A percentile compares a stretch with the other conserved stretches of the same genome.
These are phyloP conservation scores for Callaeas wilsoni DNA, from an alignment of 2,113 vertebrate species.

Conservation along the genomic window DNA sequence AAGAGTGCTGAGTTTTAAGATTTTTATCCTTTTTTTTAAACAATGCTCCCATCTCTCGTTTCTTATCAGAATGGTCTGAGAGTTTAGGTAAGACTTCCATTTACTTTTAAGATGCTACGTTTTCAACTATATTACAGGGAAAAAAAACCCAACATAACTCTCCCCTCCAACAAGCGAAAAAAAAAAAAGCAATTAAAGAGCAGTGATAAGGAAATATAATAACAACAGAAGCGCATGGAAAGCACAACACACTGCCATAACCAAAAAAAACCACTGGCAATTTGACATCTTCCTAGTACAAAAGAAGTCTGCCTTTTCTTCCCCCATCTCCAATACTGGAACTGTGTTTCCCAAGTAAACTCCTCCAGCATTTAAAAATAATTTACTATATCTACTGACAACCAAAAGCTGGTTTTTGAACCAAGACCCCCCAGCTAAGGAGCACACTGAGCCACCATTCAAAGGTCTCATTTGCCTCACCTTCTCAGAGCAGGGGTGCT, in stretches of 20 bases:
- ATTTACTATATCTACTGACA: background rate
- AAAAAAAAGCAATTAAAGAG: background rate
- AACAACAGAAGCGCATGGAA: background rate
- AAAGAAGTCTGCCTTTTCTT: background rate
- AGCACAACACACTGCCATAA: background rate
- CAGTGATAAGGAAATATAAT: background rate
- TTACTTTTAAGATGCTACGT: background rate
- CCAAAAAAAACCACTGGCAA: background rate
- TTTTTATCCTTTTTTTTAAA: background rate
- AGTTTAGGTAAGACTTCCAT: background rate
- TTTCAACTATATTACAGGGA: background rate
- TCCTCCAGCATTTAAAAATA: background rate
- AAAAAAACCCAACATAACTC: too few species aligned
- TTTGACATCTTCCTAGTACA: background rate
- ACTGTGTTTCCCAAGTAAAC: background rate
- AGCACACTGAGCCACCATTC: background rate
- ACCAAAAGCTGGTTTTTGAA: background rate
- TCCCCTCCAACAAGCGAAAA: background rate
- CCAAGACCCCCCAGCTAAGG: background rate
- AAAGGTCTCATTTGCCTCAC: background rate
- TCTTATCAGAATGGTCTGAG: background rate
- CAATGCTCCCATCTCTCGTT: background rate
- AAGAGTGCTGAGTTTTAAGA: background rate
- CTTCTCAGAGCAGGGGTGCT: background rate
- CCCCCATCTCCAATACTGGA: fast-evolving